These are phyloP conservation scores for Alaudala cheleensis DNA, from an alignment of 2,113 vertebrate species.

Conservation along the genomic window DNA sequence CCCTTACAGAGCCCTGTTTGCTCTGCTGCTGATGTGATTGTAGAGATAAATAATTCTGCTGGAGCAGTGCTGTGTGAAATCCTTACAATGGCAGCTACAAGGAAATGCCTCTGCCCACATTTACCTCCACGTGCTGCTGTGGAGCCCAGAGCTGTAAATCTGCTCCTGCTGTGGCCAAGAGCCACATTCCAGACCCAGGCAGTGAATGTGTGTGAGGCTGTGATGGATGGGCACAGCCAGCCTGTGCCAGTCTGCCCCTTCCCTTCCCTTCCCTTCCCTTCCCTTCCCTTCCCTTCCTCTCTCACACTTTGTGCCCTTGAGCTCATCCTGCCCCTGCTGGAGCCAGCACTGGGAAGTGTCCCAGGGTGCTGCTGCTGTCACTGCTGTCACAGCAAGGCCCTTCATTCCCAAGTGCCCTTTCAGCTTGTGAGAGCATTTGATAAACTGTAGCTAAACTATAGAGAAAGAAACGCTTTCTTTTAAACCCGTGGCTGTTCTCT, in stretches of 20 bases:
- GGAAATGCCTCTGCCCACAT: conserved; percentile 18
- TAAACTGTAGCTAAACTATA: neutral
- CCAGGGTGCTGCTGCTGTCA: no score
- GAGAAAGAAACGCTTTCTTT: conserved; percentile 13
- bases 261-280: neutral
- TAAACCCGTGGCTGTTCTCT: neutral
- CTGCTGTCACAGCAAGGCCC: neutral
- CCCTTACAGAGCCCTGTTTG: neutral
- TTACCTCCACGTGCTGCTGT: neutral
- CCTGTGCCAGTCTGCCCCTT: fast-evolving
- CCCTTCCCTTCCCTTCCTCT: no score
- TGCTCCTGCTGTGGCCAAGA: neutral
- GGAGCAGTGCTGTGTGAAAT: neutral
- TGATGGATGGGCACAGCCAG: neutral
- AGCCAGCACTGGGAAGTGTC: no score
- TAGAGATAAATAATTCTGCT: neutral
- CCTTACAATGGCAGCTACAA: neutral
- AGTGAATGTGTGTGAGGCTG: neutral
- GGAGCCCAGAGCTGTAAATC: neutral
- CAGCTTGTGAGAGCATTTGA: neutral
- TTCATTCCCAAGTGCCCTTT: neutral
- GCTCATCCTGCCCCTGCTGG: no score
- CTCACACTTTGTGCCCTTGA: no score
- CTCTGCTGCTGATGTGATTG: neutral
- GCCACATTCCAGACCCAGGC: neutral